Conservation (phyloP, 2,888 invertebrate species). For the Cremastinae sp. region DNA sequence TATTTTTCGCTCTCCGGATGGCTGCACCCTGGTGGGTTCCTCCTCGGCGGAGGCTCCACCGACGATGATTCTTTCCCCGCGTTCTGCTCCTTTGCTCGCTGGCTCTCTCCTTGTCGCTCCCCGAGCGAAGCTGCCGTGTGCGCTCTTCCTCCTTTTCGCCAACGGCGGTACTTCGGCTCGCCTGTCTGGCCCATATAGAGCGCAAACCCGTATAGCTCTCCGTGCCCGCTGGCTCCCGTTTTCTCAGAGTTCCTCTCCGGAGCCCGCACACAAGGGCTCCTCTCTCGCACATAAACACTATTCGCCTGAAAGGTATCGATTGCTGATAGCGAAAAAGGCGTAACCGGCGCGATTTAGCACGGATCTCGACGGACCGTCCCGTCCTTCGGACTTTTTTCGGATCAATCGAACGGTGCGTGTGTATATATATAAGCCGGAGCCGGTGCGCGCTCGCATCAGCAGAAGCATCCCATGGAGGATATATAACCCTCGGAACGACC, state of each 20-base stretch:
- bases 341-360: constrained; percentile 1
- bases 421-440: not conserved
- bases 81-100: constrained; percentile 44
- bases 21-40: constrained; percentile 52
- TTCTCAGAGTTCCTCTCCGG: constrained; percentile 18
- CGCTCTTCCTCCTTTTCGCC: constrained; percentile 52
- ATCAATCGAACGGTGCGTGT: not conserved
- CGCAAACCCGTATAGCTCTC: constrained; percentile 31
- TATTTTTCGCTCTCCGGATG: constrained; percentile 47
- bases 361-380: not conserved
- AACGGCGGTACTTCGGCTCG: constrained; percentile 54
- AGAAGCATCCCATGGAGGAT: constrained; percentile 50
- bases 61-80: constrained; percentile 33
- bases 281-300: constrained; percentile 14
- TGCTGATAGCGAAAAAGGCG: constrained; percentile 27
- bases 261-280: not conserved
- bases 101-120: constrained; percentile 45
- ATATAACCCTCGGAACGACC: constrained; percentile 24
- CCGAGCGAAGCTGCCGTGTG: constrained; percentile 46
- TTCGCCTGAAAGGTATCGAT: constrained; percentile 50
- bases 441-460: constrained; percentile 42
- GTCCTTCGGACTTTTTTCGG: not conserved
- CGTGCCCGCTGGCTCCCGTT: constrained; percentile 48
- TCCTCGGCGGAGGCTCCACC: no score
- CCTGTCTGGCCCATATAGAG: constrained; percentile 53